A percentile compares a stretch with the other conserved stretches of the same genome.
These are phyloP conservation scores for Cynopterus brachyotis DNA, from an alignment of 2,113 vertebrate genomes.

Conservation along the genomic window DNA sequence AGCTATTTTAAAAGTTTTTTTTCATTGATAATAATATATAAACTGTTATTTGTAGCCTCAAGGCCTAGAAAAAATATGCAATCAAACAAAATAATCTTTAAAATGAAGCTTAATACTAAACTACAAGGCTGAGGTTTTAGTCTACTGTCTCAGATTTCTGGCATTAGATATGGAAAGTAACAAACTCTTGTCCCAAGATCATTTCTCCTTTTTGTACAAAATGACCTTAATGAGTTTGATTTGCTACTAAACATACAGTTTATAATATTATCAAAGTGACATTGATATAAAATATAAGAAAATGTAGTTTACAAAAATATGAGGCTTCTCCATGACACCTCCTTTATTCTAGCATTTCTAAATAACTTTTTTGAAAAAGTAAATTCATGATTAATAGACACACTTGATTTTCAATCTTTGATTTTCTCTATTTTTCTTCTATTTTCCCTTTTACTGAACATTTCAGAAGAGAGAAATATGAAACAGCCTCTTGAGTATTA, in stretches of 20 bases:
- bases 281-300: background rate
- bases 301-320: background rate
- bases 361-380: background rate
- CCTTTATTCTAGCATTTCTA: background rate
- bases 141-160: background rate
- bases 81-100: background rate
- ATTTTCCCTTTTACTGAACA: background rate
- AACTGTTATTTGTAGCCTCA: background rate
- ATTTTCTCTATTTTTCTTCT: constrained; percentile 19
- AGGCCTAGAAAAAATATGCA: background rate
- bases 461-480: background rate
- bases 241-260: background rate
- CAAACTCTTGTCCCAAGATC: background rate
- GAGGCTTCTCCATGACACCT: background rate
- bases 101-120: background rate
- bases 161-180: background rate
- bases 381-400: background rate
- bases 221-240: background rate
- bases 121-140: background rate
- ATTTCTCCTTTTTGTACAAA: background rate
- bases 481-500: background rate
- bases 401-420: background rate
- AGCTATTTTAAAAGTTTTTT: constrained; percentile 8
- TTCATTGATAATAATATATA: background rate
- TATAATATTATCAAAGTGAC: background rate